Conservation (phyloP, 2,888 invertebrate species). For the Gymnosoma rotundatum region DNA sequence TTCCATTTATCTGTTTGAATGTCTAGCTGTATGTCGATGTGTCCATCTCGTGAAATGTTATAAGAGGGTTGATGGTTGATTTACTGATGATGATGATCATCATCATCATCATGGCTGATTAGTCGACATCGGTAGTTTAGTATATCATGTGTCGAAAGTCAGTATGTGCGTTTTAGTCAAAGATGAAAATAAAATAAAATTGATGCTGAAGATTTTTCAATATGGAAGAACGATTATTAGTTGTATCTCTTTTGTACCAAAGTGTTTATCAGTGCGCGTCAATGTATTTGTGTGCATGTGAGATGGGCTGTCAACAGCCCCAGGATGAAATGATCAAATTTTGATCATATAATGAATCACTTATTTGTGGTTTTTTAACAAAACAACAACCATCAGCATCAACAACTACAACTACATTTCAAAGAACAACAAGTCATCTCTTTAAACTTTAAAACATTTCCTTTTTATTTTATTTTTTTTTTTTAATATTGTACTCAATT, state of each 20-base stretch:
- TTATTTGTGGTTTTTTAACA: slow-evolving; percentile 53
- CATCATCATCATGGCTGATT: slow-evolving; percentile 29
- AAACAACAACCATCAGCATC: not conserved
- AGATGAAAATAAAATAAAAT: slow-evolving; percentile 27
- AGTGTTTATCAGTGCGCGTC: not conserved
- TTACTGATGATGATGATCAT: slow-evolving; percentile 26
- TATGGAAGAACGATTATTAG: slow-evolving; percentile 49
- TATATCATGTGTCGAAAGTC: not conserved
- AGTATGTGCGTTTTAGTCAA: slow-evolving; percentile 25
- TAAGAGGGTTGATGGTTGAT: slow-evolving; percentile 38
- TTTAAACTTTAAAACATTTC: slow-evolving; percentile 42
- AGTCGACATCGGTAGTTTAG: too few species aligned
- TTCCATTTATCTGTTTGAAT: slow-evolving; percentile 11
- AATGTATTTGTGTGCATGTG: slow-evolving; percentile 3
- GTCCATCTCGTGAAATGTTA: slow-evolving; percentile 32
- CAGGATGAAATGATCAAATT: slow-evolving; percentile 81
- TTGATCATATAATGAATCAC: slow-evolving; percentile 81
- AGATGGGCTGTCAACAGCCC: slow-evolving; percentile 81
- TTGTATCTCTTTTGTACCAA: not conserved
- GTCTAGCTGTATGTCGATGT: slow-evolving; percentile 56
- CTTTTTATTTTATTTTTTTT: slow-evolving; percentile 22
- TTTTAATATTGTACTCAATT: slow-evolving; percentile 31
- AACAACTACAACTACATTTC: slow-evolving; percentile 16
- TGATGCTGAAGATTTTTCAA: slow-evolving; percentile 55
- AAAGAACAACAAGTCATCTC: slow-evolving; percentile 42